Percentiles rank a stretch among this genome's conserved stretches.
These are phyloP conservation scores for Zoanthus solanderi DNA, from an alignment of 92 coral and sea anemone species.

Conservation along the genomic window DNA sequence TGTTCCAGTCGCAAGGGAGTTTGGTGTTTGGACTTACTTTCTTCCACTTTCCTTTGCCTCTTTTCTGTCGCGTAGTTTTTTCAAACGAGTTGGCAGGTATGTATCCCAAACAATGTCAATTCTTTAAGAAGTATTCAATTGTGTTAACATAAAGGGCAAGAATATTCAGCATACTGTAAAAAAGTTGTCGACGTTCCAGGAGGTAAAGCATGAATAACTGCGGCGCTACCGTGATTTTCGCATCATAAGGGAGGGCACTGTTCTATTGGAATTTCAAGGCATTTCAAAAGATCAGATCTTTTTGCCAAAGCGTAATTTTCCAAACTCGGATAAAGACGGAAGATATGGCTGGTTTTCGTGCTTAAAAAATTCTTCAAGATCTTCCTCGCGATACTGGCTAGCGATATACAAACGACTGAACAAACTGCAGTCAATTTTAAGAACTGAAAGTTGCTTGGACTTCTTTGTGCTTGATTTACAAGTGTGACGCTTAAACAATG, in stretches of 20 bases:
- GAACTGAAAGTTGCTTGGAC: conserved; percentile 28
- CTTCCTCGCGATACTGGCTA: conserved; percentile 52
- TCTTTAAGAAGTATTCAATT: conserved; percentile 36
- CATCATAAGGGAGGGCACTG: conserved; percentile 6
- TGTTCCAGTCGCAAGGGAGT: conserved; percentile 58
- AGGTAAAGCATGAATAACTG: conserved; percentile 51
- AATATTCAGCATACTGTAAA: conserved; percentile 55
- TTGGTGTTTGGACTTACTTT: conserved; percentile 62
- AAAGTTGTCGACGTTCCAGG: conserved; percentile 43
- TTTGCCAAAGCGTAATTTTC: conserved; percentile 47
- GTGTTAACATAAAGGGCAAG: conserved; percentile 46
- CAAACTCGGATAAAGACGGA: conserved; percentile 65
- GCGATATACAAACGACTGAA: conserved; percentile 59
- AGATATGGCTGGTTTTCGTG: conserved; percentile 63
- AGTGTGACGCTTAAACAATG: conserved; percentile 55
- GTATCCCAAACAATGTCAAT: conserved; percentile 66
- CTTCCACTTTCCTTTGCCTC: conserved; percentile 61
- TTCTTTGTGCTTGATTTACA: neutral
- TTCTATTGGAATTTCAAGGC: conserved; percentile 6
- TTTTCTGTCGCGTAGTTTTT: conserved; percentile 56
- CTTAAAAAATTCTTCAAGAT: conserved; percentile 54
- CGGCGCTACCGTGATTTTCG: conserved; percentile 67
- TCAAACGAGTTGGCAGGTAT: conserved; percentile 49
- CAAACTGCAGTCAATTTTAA: neutral
- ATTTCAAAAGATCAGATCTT: conserved; percentile 48